Evolutionary conservation across 1,140 invertebrate genomes (phyloP), one percentile per base, ranked within the genome.

Genomic region (Pseudoatta argentina): DNA sequence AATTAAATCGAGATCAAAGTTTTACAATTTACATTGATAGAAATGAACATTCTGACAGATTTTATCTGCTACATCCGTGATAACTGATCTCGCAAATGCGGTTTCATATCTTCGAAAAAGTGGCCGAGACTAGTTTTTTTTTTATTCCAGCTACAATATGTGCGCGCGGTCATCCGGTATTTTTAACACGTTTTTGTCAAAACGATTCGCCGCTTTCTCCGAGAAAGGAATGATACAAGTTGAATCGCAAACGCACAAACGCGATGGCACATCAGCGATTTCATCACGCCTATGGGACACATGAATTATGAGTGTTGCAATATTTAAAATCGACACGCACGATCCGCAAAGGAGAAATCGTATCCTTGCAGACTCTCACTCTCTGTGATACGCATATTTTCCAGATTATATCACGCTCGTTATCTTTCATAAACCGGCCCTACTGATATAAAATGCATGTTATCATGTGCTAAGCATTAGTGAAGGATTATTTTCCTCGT

Each of bases 221-320:
- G 67, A 64, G 69, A 81, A 67, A 61, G 53, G 53, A 83, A 89
- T 66, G 71, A 83, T 73, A n/a, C 24, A 87, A 77, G 79, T 66
- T 53, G 14, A 73, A 73, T 34, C 12, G 21, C 76, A 73, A n/a
- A 69, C 27, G 14, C 76, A 73, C 24, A 69, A 85, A 73, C 14
- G 34, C 27, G 34, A 24, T 83, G 79, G 51, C 86, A 34, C 83
- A 82, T 89, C 73, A 81, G 63, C 76, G 86, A 90, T 90, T 90
- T 90, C 88, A 85, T 81, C 81, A 53, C 69, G 51, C 59, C 61
- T 81, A 85, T 57, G 27, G 64, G 51, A 63, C 24, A 76, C 76
- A 86, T 89, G 66, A 85, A 79, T 90, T 89, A 90, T 89, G 34
- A 30, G 59, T 86, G 78, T 86, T 66, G 88, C 87, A 90, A 88